phyloP scores from a whole-genome alignment of 1,140 invertebrate species.

The Callitettix versicolor region DNA sequence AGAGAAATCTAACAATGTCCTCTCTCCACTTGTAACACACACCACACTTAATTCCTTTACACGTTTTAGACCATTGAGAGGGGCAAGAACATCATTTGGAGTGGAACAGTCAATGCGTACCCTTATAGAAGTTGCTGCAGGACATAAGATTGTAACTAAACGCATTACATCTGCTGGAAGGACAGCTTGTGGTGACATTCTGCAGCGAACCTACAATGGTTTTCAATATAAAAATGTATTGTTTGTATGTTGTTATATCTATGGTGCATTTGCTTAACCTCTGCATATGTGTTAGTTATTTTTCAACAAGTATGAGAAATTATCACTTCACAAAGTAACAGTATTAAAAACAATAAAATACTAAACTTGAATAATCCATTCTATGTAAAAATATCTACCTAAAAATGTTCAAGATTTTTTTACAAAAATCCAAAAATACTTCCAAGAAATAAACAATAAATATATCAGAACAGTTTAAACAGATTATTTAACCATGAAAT shows the following conservation, averaged over 20 bases:
- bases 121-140: conserved; percentile 19
- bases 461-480: no score
- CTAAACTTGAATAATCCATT: no score
- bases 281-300: no score
- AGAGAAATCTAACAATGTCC: conserved; percentile 25
- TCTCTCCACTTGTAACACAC: conserved; percentile 28
- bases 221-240: neutral
- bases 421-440: no score
- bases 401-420: no score
- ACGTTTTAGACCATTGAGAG: conserved; percentile 18
- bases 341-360: no score
- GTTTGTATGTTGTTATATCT: neutral
- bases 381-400: no score
- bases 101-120: conserved; percentile 25
- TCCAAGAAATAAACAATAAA: no score
- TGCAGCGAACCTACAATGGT: conserved; percentile 22
- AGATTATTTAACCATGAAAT: no score
- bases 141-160: conserved; percentile 25
- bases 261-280: no score
- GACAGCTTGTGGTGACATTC: conserved; percentile 23
- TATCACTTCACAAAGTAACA: no score
- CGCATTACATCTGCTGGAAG: conserved; percentile 25
- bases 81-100: conserved; percentile 25
- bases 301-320: no score
- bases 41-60: conserved; percentile 27